Base-by-base conservation (phyloP, 2,113 vertebrate genomes). In the Accipiter cooperii region DNA sequence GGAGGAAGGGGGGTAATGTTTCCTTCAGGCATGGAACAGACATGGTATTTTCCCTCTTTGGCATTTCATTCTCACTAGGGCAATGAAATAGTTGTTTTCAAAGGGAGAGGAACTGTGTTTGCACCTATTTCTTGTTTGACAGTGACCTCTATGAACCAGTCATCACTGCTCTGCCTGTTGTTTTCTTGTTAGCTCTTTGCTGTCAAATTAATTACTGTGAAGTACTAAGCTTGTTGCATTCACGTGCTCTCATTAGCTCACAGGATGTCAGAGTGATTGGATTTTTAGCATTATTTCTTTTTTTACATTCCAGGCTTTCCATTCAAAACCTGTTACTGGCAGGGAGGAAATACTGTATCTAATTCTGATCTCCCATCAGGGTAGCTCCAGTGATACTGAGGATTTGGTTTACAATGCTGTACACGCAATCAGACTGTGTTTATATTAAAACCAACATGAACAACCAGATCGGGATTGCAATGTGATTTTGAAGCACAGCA, bases 271-370 rank as follows among this genome's bases (percentile, higher is more conserved):
- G 93, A 93, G 96, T 97, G 97, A 97, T 97, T 96, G 97, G 96
- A 97, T 97, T 97, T 97, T 97, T 97, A 97, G 96, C 89, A 95
- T 97, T 97, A 97, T 97, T 97, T 97, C 95, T 97, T 97, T 97
- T 97, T 97, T 97, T 97, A 96, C 89, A 93, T 96, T 96, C 87
- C 68, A 95, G 55, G 71, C 83, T 97, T 96, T 88, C 95, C 82
- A 96, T 97, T 96, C 93, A 94, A 93, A 96, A 97, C 89, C 95
- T 92, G 94, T 93, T 96, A 92, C 76, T 76, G 94, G 81, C 79
- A 93, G 89, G 82, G 82, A 97, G 81, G 93, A 97, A 94, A 93
- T 83, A 83, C 89, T 84, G 71, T 92, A 74, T 66, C 60, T 95
- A 91, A 90, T 91, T 90, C 61, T 76, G 93, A 66, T 95, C 75